Percentiles rank a stretch among this genome's conserved stretches.
Evolutionary conservation across 2,113 vertebrate genomes (phyloP).

Genomic region (Panthera leo): DNA sequence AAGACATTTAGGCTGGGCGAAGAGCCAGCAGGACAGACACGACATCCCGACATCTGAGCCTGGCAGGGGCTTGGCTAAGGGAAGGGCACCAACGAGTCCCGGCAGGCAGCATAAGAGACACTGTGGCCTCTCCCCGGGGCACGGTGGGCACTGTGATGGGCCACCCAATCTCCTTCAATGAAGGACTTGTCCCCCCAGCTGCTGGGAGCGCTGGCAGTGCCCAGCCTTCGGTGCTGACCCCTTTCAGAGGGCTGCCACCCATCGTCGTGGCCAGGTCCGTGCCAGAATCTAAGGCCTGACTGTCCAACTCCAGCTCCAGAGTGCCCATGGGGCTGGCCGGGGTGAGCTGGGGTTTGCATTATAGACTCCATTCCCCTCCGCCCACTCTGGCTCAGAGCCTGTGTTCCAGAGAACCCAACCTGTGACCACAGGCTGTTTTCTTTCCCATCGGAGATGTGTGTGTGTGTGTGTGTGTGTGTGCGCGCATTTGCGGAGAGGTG

Average conservation of each 20-base stretch:
- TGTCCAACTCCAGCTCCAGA: background rate
- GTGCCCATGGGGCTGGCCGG: background rate
- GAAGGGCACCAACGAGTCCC: background rate
- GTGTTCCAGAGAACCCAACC: background rate
- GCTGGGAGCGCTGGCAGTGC: accelerated
- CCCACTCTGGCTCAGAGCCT: background rate
- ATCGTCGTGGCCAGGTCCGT: background rate
- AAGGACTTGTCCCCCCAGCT: background rate
- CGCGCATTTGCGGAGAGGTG: accelerated
- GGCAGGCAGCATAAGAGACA: background rate
- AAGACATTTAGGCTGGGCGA: background rate
- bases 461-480: background rate
- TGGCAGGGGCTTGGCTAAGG: background rate
- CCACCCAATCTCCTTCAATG: background rate
- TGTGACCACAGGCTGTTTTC: background rate
- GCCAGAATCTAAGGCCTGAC: too few relatives aligned
- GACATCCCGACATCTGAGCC: background rate
- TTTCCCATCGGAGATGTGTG: background rate
- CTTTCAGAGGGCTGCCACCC: background rate
- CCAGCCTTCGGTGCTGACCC: background rate
- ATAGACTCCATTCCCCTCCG: background rate
- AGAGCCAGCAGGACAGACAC: background rate
- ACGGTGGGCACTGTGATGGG: background rate
- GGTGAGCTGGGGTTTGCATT: background rate
- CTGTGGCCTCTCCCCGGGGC: background rate